Percentiles rank a stretch among this genome's conserved stretches.
phyloP scores from a whole-genome alignment of 2,888 invertebrate genomes.

The Strigamia crassipes region DNA sequence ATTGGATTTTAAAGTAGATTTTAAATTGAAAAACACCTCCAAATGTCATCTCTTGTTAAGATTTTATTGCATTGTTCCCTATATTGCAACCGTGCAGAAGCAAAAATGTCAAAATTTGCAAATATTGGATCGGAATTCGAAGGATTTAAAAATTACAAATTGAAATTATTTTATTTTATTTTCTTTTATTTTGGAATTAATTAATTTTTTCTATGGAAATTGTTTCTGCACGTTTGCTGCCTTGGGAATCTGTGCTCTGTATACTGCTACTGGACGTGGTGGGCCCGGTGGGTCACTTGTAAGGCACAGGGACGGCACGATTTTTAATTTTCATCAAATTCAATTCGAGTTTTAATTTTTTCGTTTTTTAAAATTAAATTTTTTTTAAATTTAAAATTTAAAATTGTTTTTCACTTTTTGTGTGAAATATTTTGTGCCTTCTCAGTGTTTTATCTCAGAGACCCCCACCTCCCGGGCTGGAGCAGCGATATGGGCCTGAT shows the following conservation, averaged over 20 bases:
- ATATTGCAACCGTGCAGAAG: constrained; percentile 36
- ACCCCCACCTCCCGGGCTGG: constrained; percentile 50
- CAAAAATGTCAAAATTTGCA: not conserved
- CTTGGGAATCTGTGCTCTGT: constrained; percentile 51
- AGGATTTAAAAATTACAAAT: too few relatives aligned
- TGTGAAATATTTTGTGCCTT: not conserved
- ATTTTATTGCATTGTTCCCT: constrained; percentile 46
- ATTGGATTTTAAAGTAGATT: too few relatives aligned
- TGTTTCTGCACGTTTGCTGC: constrained; percentile 46
- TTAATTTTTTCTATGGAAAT: not conserved
- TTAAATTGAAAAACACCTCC: not conserved
- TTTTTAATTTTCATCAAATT: too few relatives aligned
- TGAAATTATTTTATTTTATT: too few relatives aligned
- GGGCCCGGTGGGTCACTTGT: constrained; percentile 47
- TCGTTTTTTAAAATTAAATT: not conserved
- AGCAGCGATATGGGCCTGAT: constrained; percentile 51
- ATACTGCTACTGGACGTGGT: constrained; percentile 49
- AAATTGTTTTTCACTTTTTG: not conserved
- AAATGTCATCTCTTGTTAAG: not conserved
- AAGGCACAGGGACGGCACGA: not conserved
- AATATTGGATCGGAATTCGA: too few relatives aligned
- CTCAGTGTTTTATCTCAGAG: not conserved
- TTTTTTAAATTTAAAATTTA: not conserved
- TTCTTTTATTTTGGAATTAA: too few relatives aligned
- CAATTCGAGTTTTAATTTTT: too few relatives aligned